A percentile compares a stretch with the other conserved stretches of the same genome.
phyloP scores from a whole-genome alignment of 2,888 invertebrate species.

The Parnassius mnemosyne region DNA sequence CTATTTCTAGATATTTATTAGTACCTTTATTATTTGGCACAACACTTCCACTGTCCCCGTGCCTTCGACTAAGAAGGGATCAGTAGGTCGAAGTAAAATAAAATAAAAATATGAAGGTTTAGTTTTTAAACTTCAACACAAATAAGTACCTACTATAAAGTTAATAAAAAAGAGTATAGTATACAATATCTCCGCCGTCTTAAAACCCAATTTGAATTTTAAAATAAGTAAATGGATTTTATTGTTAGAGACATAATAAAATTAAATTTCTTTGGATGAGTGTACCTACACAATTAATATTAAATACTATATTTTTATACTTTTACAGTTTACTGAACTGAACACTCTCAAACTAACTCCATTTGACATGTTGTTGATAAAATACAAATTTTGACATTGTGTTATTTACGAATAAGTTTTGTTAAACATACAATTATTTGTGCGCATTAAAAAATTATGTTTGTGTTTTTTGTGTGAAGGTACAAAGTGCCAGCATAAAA shows the following conservation, averaged over 20 bases:
- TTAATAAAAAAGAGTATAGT: slow-evolving; percentile 8
- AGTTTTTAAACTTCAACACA: slow-evolving; percentile 29
- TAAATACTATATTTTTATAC: too few species aligned
- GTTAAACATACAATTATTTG: background rate
- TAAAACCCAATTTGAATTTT: slow-evolving; percentile 7
- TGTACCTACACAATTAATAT: slow-evolving; percentile 12
- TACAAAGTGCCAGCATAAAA: background rate
- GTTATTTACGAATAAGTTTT: too few species aligned
- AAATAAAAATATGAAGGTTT: slow-evolving; percentile 26
- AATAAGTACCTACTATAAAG: background rate
- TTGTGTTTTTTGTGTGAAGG: slow-evolving; percentile 5
- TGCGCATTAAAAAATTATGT: background rate
- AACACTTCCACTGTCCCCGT: slow-evolving; percentile 57
- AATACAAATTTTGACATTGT: too few species aligned
- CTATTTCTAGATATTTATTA: slow-evolving; percentile 23
- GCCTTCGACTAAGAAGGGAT: slow-evolving; percentile 51
- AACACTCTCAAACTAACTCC: too few species aligned
- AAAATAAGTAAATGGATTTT: slow-evolving; percentile 14
- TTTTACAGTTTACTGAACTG: background rate
- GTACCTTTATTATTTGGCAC: slow-evolving; percentile 51
- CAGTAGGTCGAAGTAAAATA: slow-evolving; percentile 56
- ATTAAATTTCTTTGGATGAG: slow-evolving; percentile 30
- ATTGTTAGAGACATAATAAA: slow-evolving; percentile 8
- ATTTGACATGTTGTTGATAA: too few species aligned
- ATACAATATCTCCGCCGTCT: slow-evolving; percentile 7